These are phyloP conservation scores for Agapornis canus DNA, from an alignment of 2,797 vertebrate genomes.

Conservation along the genomic window DNA sequence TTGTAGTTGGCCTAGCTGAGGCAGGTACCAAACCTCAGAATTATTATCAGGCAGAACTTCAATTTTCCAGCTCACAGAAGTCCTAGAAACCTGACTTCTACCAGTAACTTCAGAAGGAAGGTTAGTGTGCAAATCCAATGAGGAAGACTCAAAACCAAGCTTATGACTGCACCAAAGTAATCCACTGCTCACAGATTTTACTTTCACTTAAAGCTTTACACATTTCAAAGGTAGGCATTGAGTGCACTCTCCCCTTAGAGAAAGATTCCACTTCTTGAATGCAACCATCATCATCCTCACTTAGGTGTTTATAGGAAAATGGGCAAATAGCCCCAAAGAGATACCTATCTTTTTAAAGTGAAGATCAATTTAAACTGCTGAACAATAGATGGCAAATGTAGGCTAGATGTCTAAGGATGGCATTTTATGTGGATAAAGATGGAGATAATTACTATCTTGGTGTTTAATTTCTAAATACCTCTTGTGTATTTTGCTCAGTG, in stretches of 20 bases:
- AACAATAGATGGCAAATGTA: background rate
- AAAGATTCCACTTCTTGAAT: background rate
- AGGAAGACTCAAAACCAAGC: background rate
- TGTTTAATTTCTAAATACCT: background rate
- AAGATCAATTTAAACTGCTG: background rate
- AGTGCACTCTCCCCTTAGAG: background rate
- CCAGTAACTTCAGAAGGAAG: constrained; percentile 20
- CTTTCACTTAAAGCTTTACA: constrained; percentile 43
- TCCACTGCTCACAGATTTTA: constrained; percentile 6
- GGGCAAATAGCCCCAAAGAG: background rate
- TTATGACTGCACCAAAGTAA: constrained; percentile 2
- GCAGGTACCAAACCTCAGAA: constrained; percentile 44
- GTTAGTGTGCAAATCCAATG: background rate
- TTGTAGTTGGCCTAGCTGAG: constrained; percentile 18
- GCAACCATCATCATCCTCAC: background rate
- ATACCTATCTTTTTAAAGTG: background rate
- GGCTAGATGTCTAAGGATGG: background rate
- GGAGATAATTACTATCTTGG: background rate
- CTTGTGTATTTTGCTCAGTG: background rate
- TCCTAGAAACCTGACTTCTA: constrained; percentile 14
- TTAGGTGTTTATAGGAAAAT: background rate
- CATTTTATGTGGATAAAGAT: background rate
- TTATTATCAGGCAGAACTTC: constrained; percentile 27
- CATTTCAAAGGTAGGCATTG: background rate
- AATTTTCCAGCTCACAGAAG: constrained; percentile 21